Base-by-base conservation (phyloP, 2,113 vertebrate genomes). In the Archocentrus centrarchus region DNA sequence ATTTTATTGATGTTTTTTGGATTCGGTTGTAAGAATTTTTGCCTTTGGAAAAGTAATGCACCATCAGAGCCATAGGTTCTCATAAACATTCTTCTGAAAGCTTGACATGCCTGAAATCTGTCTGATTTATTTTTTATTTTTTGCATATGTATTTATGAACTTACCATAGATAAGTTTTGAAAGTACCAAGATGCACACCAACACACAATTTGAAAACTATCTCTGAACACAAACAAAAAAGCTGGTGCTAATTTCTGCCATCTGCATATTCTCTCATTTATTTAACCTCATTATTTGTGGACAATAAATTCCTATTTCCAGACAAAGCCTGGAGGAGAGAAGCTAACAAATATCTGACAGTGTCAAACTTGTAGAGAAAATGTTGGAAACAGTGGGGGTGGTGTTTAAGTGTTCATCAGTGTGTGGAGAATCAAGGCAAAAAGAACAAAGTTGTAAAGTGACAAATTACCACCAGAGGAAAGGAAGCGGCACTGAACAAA, bases 291-390 rank as follows among this genome's bases (percentile, higher is more conserved):
- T 78, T 62, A 35, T 10, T 5, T 17, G 15, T 53, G 22, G 47
- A 79, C 11, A 41, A 76, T 14, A 77, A 35, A 53, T 30, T 44
- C 37, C 44, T 59, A 35, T 83, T 61, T 90, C 17, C 18, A 78
- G 32, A 68, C 55, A 77, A 81, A 80, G 57, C 80, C 83, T 81
- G 63, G n/a, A 83, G 85, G 77, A 80, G 63, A 10, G 6, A 66
- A 4, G 18, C 22, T 14, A 86, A 75, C 62, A 63, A 62, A 80
- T 30, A 87, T 79, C 20, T 53, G 61, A 32, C 11, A 39, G 76
- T 60, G 63, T 86, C 77, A 86, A 73, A 77, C 62, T 61, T 55
- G 78, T 63, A 64, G 32, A 55, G 79, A 58, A 11, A 5, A 55
- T 27, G 55, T 39, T 59, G 27, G 59, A 75, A 75, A 75, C 66